Evolutionary conservation across 2,797 vertebrate species (phyloP).

Genomic region (Sternotherus odoratus): DNA sequence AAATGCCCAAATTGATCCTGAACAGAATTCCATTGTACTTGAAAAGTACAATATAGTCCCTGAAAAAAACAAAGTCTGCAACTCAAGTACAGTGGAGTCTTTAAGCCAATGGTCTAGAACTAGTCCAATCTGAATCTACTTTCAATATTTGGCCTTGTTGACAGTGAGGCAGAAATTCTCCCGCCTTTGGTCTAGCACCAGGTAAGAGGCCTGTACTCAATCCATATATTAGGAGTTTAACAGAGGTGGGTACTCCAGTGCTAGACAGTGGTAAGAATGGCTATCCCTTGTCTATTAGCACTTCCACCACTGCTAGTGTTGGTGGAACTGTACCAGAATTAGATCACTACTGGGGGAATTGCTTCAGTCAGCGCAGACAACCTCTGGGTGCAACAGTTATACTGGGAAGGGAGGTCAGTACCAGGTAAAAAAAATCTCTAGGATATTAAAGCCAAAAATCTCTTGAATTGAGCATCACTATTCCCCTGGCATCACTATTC

Average conservation of each 20-base stretch:
- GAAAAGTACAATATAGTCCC: too few species aligned
- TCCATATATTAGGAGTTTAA: too few species aligned
- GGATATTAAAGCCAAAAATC: not conserved
- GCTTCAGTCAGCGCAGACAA: not conserved
- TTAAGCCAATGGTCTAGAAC: too few species aligned
- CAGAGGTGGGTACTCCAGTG: not conserved
- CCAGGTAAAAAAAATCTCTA: not conserved
- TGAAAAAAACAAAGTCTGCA: not conserved
- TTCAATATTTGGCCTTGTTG: not conserved
- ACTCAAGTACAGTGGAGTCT: too few species aligned
- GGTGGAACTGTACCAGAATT: not conserved
- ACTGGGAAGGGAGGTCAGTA: not conserved
- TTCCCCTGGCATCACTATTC: not conserved
- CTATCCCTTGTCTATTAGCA: not conserved
- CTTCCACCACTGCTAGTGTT: not conserved
- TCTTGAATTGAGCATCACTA: rapidly evolving
- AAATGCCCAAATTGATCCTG: not conserved
- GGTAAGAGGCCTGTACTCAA: too few species aligned
- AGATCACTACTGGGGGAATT: not conserved
- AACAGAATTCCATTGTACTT: not conserved
- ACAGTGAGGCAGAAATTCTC: not conserved
- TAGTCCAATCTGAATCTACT: too few species aligned
- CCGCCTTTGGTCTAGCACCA: not conserved
- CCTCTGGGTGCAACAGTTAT: not conserved
- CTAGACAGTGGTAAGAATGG: not conserved